Percentiles rank a stretch among this genome's conserved stretches.
Conservation (phyloP, 2,797 vertebrate genomes). For the Melanotaenia maccullochi region DNA sequence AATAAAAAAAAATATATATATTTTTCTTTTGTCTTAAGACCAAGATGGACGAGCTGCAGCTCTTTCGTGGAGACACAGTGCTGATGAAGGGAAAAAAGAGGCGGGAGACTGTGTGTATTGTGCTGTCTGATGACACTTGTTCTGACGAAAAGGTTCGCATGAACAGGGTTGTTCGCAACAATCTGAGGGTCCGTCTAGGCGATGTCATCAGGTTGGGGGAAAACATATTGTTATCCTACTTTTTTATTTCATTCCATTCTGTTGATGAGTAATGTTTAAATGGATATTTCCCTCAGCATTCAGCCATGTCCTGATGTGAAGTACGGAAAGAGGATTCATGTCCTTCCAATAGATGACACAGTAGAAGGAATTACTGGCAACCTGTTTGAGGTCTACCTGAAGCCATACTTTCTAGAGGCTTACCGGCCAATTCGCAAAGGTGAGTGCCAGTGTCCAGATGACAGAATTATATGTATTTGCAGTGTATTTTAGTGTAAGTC, state of each 20-base stretch:
- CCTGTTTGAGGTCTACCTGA: slow-evolving; percentile 98
- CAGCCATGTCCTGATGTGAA: slow-evolving; percentile 99
- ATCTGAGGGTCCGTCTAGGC: slow-evolving; percentile 94
- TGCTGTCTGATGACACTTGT: slow-evolving; percentile 96
- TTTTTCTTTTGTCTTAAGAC: slow-evolving; percentile 77
- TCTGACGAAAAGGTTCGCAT: slow-evolving; percentile 99
- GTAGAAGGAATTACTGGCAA: slow-evolving; percentile 99
- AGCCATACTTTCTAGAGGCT: slow-evolving; percentile 98
- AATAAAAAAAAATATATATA: not conserved
- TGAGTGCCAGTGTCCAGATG: slow-evolving; percentile 54
- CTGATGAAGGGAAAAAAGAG: slow-evolving; percentile 98
- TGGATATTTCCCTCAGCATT: slow-evolving; percentile 84
- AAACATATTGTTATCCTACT: not conserved
- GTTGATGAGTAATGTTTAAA: slow-evolving; percentile 2
- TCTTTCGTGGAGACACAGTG: slow-evolving; percentile 99
- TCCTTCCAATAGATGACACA: slow-evolving; percentile 97
- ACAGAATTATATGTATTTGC: not conserved
- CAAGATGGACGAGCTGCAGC: slow-evolving; percentile 98
- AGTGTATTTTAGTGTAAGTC: not conserved
- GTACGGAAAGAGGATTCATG: slow-evolving; percentile 97
- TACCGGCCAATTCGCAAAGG: slow-evolving; percentile 99
- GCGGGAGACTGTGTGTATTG: slow-evolving; percentile 96
- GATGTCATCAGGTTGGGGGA: slow-evolving; percentile 92
- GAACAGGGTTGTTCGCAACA: slow-evolving; percentile 99
- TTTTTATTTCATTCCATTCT: not conserved